Conservation (phyloP, 2,888 invertebrate genomes). For the Aleiodes alternator region DNA sequence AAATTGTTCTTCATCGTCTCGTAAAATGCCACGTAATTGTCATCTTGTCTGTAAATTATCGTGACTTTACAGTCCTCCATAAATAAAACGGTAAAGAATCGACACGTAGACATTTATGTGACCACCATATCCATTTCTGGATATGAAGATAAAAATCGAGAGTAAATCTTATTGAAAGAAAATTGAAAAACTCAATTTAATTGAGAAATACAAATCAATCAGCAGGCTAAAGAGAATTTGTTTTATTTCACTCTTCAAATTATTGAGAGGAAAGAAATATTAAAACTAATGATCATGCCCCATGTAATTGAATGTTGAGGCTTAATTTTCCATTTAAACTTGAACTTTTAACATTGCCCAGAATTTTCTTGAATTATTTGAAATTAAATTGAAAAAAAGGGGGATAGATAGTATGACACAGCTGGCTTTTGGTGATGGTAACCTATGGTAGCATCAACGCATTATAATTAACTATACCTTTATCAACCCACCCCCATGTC, state of each 20-base stretch:
- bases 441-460: conserved; percentile 54
- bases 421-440: conserved; percentile 52
- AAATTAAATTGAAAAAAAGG: conserved; percentile 62
- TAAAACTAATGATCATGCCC: too few relatives aligned
- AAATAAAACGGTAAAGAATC: conserved; percentile 33
- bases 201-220: background rate
- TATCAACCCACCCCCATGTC: conserved; percentile 57
- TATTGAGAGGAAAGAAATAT: background rate
- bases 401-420: conserved; percentile 64
- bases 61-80: conserved; percentile 4
- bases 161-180: too few relatives aligned
- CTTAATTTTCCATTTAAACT: conserved; percentile 15
- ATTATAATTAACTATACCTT: conserved; percentile 60
- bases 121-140: background rate
- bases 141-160: background rate
- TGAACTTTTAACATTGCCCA: background rate
- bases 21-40: conserved; percentile 26
- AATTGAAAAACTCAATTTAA: background rate
- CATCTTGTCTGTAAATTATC: conserved; percentile 39
- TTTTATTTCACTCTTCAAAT: background rate
- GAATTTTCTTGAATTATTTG: conserved; percentile 59
- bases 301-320: conserved; percentile 2
- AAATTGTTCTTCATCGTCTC: conserved; percentile 32
- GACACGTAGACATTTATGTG: conserved; percentile 17
- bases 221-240: background rate